Conservation (phyloP, 2,888 invertebrate genomes). For the Ectemnius continuus region DNA sequence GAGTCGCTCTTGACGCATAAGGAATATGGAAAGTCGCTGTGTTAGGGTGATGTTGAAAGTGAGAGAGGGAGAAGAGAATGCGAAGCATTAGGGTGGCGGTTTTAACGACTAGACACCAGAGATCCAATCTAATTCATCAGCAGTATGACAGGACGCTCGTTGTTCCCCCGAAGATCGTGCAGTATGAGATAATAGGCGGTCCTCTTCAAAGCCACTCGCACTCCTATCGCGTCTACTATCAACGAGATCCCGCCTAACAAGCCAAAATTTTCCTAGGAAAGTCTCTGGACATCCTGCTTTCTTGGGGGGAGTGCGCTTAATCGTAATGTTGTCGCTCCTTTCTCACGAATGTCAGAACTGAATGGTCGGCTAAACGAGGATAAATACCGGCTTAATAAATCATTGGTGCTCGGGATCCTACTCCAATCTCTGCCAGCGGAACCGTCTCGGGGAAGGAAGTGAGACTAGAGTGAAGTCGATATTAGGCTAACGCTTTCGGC, state of each 20-base stretch:
- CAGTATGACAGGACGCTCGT: slow-evolving; percentile 23
- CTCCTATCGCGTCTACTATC: neutral
- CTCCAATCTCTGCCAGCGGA: slow-evolving; percentile 47
- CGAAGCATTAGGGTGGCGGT: slow-evolving; percentile 46
- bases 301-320: too few relatives aligned
- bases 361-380: slow-evolving; percentile 11
- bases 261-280: too few relatives aligned
- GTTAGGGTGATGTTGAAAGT: slow-evolving; percentile 6
- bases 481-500: slow-evolving; percentile 49
- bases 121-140: slow-evolving; percentile 47
- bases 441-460: slow-evolving; percentile 25
- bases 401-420: slow-evolving; percentile 29
- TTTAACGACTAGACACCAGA: slow-evolving; percentile 34
- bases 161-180: slow-evolving; percentile 14
- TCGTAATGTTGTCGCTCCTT: neutral
- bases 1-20: slow-evolving; percentile 29
- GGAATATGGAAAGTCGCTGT: slow-evolving; percentile 34
- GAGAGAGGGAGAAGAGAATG: too few relatives aligned
- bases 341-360: slow-evolving; percentile 6
- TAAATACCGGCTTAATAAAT: slow-evolving; percentile 28
- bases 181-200: slow-evolving; percentile 11
- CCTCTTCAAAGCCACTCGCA: slow-evolving; percentile 15
- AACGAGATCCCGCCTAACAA: too few relatives aligned
- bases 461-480: slow-evolving; percentile 23
- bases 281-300: too few relatives aligned